A percentile compares a stretch with the other conserved stretches of the same genome.
phyloP scores from a whole-genome alignment of 2,113 vertebrate species.

The Eolophus roseicapilla region DNA sequence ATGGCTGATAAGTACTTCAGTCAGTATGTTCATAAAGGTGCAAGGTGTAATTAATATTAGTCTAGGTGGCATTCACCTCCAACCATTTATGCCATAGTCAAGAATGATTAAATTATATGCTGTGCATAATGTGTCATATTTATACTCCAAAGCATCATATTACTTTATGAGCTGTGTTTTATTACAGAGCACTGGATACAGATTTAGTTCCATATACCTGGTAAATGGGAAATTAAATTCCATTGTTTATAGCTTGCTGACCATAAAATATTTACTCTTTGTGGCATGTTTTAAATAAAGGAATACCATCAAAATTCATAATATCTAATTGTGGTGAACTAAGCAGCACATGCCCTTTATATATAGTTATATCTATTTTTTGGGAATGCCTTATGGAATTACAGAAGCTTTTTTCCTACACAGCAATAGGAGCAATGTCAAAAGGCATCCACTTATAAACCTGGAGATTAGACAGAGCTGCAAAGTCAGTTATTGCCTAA shows the following conservation, averaged over 20 bases:
- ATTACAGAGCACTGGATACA: not conserved
- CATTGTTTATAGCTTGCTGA: not conserved
- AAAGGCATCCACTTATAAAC: not conserved
- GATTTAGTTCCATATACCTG: not conserved
- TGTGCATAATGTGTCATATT: not conserved
- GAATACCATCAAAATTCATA: not conserved
- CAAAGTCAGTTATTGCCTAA: not conserved
- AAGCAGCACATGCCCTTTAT: not conserved
- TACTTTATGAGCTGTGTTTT: constrained; percentile 10
- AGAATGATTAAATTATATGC: not conserved
- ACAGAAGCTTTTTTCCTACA: not conserved
- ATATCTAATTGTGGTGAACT: not conserved
- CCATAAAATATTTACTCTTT: not conserved
- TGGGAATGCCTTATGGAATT: not conserved
- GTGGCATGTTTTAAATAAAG: not conserved
- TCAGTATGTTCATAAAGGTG: not conserved
- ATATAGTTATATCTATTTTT: not conserved
- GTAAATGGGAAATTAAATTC: not conserved
- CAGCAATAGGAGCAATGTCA: not conserved
- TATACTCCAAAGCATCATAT: not conserved
- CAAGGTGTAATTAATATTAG: constrained; percentile 14
- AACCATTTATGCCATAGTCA: not conserved
- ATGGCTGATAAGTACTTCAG: not conserved
- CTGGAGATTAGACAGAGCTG: not conserved
- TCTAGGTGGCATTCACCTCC: not conserved